Conservation (phyloP, 2,113 vertebrate species). For the Drymodes brunneopygia region DNA sequence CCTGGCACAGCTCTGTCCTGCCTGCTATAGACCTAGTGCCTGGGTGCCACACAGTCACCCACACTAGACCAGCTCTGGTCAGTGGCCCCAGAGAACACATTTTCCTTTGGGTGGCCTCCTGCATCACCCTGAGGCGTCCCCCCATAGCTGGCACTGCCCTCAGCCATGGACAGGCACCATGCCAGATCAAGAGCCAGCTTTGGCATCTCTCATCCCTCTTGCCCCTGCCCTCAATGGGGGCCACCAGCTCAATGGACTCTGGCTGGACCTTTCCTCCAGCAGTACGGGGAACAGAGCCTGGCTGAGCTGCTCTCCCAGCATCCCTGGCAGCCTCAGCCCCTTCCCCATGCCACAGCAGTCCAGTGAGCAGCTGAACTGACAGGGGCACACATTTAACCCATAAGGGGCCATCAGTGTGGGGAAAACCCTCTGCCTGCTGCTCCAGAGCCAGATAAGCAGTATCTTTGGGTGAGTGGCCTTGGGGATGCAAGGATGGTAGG, state of each 20-base stretch:
- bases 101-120: background rate
- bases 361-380: background rate
- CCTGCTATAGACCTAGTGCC: background rate
- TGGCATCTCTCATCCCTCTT: background rate
- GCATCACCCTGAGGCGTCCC: background rate
- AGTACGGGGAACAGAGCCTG: background rate
- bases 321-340: background rate
- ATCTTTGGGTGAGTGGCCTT: no score
- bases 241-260: background rate
- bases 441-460: background rate
- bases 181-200: rapidly evolving
- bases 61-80: background rate
- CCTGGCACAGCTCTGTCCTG: background rate
- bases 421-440: background rate
- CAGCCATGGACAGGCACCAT: background rate
- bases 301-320: background rate
- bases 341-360: background rate
- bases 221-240: rapidly evolving
- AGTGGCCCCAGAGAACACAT: background rate
- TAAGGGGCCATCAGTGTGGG: background rate
- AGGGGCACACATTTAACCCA: background rate
- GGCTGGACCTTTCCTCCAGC: background rate
- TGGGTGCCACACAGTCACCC: background rate
- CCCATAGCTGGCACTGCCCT: background rate
- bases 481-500: background rate